Base-by-base conservation (phyloP, 2,113 vertebrate species). In the Poicephalus gulielmi region DNA sequence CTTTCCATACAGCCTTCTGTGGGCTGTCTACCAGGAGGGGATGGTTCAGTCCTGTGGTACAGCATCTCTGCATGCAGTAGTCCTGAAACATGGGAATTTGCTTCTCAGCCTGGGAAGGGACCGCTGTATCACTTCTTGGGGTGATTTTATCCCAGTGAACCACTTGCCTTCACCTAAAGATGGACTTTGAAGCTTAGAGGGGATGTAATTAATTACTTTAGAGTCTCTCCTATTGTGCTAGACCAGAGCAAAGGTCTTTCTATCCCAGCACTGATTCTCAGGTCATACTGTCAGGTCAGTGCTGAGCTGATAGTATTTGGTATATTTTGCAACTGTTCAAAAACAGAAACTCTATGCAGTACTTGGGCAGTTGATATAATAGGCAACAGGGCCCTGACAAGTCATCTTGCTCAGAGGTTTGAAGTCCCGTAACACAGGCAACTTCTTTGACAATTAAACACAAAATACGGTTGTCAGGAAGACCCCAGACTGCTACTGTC, bases 41-140 rank as follows among this genome's bases (percentile, higher is more conserved):
- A 98, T 30, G 97, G 81, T 86, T 98, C 95, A 43, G 96, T 97
- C 31, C 91, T 91, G 68, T 97, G 82, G 30, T 97, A 94, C 44
- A 85, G 63, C 28, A 97, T 95, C 62, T 96, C 33, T 57, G 74
- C 87, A 95, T 89, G 8, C 96, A 75, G 15, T 83, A 86, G 68
- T 96, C 91, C 87, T 97, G 97, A 96, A 98, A 98, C 25, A 94
- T 49, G 6, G 97, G 92, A 31, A 97, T 97, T 35, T 97, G 96
- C 41, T 83, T 95, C 33, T 97, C 73, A 98, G 90, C 41, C 84
- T 87, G 86, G 91, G 84, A 91, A 97, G 93, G 92, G 96, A 97
- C 76, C 91, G 94, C 7, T 22, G 18, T 85, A 96, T 69, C 79
- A 96, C 97, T 97, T 98, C 95, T 97, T 97, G 71, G n/a, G 28